Base-by-base conservation (phyloP, 2,797 vertebrate genomes). In the Aphelocoma californica region DNA sequence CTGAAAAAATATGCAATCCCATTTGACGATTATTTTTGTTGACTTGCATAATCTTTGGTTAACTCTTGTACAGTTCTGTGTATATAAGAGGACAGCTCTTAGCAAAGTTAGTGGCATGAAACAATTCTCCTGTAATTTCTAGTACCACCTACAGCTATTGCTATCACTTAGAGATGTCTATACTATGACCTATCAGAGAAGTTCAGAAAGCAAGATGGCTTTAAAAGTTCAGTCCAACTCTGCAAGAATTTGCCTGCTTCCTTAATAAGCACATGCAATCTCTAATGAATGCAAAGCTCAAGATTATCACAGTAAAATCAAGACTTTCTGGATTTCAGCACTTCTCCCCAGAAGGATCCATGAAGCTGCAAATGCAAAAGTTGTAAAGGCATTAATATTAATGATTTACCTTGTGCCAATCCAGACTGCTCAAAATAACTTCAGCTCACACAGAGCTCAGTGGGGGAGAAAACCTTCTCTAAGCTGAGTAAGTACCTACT, bases 311-410 rank as follows among this genome's bases (percentile, higher is more conserved):
- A 5, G 29, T 32, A 70, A n/a, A 56, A 90, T 47, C n/a, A 70
- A 90, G 36, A 83, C 6, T 13, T n/a, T 5, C 18, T 77, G 44
- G 15, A 83, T 81, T 81, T 78, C 61, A 78, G 20, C 32, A 56
- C n/a, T 83, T 64, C 45, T 64, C 14, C 12, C 16, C 44, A 61
- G 38, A 84, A 91, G 31, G 42, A 87, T 53, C 21, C 57, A 86
- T 29, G 26, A 86, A 91, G n/a, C 19, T 70, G 14, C 21, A 92
- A 92, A 88, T 6, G 7, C 26, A 47, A n/a, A 93, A 82, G 48
- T 44, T 92, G 73, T 38, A 83, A 87, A 85, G 44, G 25, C 45
- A 77, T 90, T 82, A 85, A 89, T 87, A 87, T 69, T 87, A 75
- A 85, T 69, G 42, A 67, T 90, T 80, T 91, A 75, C 38, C 14